phyloP scores from a whole-genome alignment of 1,140 invertebrate species.

The Bombyx mori region ASM3026992v2 NC_085119.1:17795001-17795500 shows the following conservation, averaged over 20 bases:
- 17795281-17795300: conserved; percentile 91
- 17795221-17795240: conserved; percentile 95
- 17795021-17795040: too few relatives aligned
- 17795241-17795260: conserved; percentile 97
- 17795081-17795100: too few relatives aligned
- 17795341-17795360: conserved; percentile 89
- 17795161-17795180: conserved; percentile 27
- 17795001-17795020: too few relatives aligned
- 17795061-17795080: too few relatives aligned
- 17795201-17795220: conserved; percentile 95
- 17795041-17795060: too few relatives aligned
- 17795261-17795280: conserved; percentile 98
- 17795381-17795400: conserved; percentile 85
- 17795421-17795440: conserved; percentile 19
- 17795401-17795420: conserved; percentile 76
- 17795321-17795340: conserved; percentile 95
- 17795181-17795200: conserved; percentile 95
- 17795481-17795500: background rate
- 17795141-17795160: too few relatives aligned
- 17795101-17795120: too few relatives aligned
- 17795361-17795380: conserved; percentile 96
- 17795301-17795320: conserved; percentile 95
- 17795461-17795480: conserved; percentile 6
- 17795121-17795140: too few relatives aligned
- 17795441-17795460: conserved; percentile 16